Evolutionary conservation across 2,113 vertebrate species (phyloP), one percentile per base, ranked within the genome.

Genomic region (Jacana jacana): DNA sequence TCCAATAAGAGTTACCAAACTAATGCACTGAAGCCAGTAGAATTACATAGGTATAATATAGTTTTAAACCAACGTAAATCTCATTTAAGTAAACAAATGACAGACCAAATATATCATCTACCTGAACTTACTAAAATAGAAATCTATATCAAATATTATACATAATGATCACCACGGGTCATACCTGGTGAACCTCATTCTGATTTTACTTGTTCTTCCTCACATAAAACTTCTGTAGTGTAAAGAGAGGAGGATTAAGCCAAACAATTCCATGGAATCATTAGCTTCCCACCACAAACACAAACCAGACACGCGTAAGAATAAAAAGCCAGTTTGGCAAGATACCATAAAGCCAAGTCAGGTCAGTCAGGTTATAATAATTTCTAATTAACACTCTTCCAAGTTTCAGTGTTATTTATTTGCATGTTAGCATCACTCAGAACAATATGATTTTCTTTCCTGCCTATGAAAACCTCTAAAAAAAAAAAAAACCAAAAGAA

Each of bases 361-460:
- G 90, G 91, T 75, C 93, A 94, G 86, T 89, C 97, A 97, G 86
- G 86, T 95, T 97, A 86, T 93, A 96, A 94, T 86, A 91, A 88
- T 54, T 93, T 83, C 92, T 95, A 97, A 97, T 96, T 97, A 97
- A 93, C 44, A 70, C 92, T 89, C 90, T 93, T 87, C 63, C 86
- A 92, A 95, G 91, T 95, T 97, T 91, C 95, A 96, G 89, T 95
- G 92, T 94, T 94, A 95, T 76, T 93, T 95, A 91, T 88, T 93
- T 95, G 68, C 76, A 65, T 25, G 69, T 58, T 70, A 82, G 71
- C 75, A 88, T 88, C 89, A 95, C 89, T 68, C 58, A 78, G 54
- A 92, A 95, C 77, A 94, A 80, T 80, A 70, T 6, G 5, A 46
- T 39, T 52, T 16, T 84, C 44, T 30, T 89, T 80, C 27, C 33